Evolutionary conservation across 2,888 invertebrate genomes (phyloP).

Genomic region (Chirona hameri): DNA sequence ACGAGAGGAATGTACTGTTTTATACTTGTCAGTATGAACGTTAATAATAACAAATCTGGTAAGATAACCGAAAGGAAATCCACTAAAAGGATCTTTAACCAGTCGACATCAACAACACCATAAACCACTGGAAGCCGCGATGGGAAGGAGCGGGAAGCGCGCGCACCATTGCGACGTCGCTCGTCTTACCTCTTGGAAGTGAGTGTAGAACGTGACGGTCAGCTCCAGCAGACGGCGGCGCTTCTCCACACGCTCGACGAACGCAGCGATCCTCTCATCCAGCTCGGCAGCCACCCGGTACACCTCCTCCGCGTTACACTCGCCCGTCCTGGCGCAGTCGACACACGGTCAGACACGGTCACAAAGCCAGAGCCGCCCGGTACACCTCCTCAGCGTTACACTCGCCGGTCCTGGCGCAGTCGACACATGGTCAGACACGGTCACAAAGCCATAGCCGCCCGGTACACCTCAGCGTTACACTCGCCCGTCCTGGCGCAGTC

Average conservation of each 20-base stretch:
- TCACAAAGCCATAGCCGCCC: too few relatives aligned
- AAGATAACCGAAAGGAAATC: too few relatives aligned
- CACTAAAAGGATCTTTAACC: too few relatives aligned
- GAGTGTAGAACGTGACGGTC: constrained; percentile 91
- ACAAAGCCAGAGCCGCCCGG: too few relatives aligned
- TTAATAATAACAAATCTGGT: too few relatives aligned
- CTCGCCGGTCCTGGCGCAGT: background rate
- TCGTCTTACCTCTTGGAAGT: constrained; percentile 78
- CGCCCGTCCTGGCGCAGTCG: constrained; percentile 81
- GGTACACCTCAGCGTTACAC: constrained; percentile 89
- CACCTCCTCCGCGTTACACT: constrained; percentile 94
- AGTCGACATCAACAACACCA: too few relatives aligned
- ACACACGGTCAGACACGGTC: too few relatives aligned
- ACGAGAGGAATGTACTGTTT: too few relatives aligned
- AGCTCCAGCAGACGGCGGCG: constrained; percentile 83
- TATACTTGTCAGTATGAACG: too few relatives aligned
- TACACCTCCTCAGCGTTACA: constrained; percentile 73
- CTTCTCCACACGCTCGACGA: constrained; percentile 88
- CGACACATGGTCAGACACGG: too few relatives aligned
- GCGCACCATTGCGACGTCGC: background rate
- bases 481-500: constrained; percentile 78
- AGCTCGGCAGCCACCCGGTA: constrained; percentile 89
- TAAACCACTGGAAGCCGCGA: too few relatives aligned
- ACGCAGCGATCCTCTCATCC: constrained; percentile 88
- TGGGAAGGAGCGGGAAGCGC: too few relatives aligned